Base-by-base conservation (phyloP, 2,113 vertebrate genomes). In the Manacus vitellinus region DNA sequence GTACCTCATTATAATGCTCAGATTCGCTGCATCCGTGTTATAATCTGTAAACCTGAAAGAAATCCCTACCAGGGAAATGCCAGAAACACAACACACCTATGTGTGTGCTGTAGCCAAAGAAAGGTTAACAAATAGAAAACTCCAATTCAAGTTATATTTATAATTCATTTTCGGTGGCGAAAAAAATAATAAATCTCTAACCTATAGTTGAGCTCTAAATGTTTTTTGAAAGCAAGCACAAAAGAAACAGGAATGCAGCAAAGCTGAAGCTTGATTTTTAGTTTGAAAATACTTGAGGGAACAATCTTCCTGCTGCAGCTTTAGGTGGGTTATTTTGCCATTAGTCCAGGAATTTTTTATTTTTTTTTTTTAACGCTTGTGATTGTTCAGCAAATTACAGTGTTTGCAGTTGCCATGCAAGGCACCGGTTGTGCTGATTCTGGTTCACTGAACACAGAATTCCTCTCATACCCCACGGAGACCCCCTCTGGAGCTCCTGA, bases 21-120 rank as follows among this genome's bases (percentile, higher is more conserved):
- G 58, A 39, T 78, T 52, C 13, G 2, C 55, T 2, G 0, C 3
- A 44, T 19, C 43, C 2, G 0, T 6, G 33, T 23, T 72, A n/a
- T 21, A 43, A 79, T 58, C 62, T 35, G 56, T 85, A 91, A 92
- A 47, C 56, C 51, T 52, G 87, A 47, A 51, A 59, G 39, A 35
- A 63, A 89, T 20, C 47, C 61, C 74, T 13, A 11, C 21, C 31
- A 67, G 65, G 37, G n/a, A 83, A 82, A 43, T 10, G 46, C 27
- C 67, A 62, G 73, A 59, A 94, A 46, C 35, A 56, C 54, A 63
- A 22, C 2, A 12, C 8, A 4, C 15, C 52, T 55, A 3, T 14
- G 3, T 0, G 21, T 5, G 33, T 21, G 46, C 35, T 62, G 67
- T 7, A 88, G 65, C 54, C 77, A 70, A 68, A 55, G 44, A 37